Base-by-base conservation (phyloP, 2,797 vertebrate genomes). In the Geotrypetes seraphini region DNA sequence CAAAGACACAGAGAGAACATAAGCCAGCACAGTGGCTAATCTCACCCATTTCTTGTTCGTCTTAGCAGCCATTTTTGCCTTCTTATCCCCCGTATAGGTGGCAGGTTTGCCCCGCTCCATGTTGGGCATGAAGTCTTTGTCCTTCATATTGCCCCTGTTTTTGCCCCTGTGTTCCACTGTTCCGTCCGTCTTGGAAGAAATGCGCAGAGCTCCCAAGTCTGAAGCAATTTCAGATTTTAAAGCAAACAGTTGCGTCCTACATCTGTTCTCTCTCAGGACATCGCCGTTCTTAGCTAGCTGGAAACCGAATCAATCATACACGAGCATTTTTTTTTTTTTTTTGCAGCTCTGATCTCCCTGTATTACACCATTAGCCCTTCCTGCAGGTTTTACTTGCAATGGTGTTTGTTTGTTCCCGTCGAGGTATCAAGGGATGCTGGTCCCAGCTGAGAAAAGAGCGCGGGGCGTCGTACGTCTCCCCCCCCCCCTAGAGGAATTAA, bases 31-130 rank as follows among this genome's bases (percentile, higher is more conserved):
- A 25, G 94, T 98, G 78, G 94, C 94, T 47, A 98, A 68, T 78
- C 94, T 88, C 73, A 98, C 91, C 94, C 94, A 98, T 82, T 98
- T 96, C 85, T 96, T 93, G 79, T 97, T 97, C 63, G 92, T 97
- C 81, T 96, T 97, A 79, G 94, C 93, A 78, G 93, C 92, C 91
- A 97, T 96, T 75, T 93, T 94, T 63, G 94, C 94, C 88, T 97
- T 97, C 79, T 98, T 98, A 81, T 98, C 94, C 79, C 94, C 94
- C 22, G 93, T 97, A 60, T 96, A 98, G 54, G 93, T 96, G 53
- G 94, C 93, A 66, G 93, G 93, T 74, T 94, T 97, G 71, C 92
- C 91, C 85, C 90, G 86, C 82, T 96, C 94, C 84, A 83, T 86
- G 58, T 85, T 90, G 84, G 80, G 87, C 79, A 87, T 83, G 75